Percentiles rank a stretch among this genome's conserved stretches.
These are phyloP conservation scores for Epizoanthus ramosus DNA, from an alignment of 92 coral and sea anemone genomes.

Conservation along the genomic window DNA sequence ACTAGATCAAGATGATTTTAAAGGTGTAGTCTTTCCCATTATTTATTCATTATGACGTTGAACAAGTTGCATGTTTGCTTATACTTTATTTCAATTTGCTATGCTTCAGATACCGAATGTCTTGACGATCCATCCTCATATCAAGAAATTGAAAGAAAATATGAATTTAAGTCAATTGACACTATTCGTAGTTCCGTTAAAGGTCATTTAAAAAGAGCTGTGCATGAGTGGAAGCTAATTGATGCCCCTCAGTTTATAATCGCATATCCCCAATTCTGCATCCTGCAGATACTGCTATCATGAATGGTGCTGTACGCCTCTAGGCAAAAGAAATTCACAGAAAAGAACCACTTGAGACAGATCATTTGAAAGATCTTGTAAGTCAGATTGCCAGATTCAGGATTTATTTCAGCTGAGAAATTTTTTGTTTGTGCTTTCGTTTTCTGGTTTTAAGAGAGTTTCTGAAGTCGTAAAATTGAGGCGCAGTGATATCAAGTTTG, in stretches of 20 bases:
- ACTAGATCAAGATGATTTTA: not conserved
- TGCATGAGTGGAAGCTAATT: no score
- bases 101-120: not conserved
- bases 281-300: conserved; percentile 32
- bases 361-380: conserved; percentile 22
- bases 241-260: conserved; percentile 8
- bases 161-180: not conserved
- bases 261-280: conserved; percentile 30
- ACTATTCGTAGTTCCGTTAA: not conserved
- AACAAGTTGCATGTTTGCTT: conserved; percentile 2
- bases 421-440: conserved; percentile 43
- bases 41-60: not conserved
- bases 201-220: no score
- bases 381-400: conserved; percentile 7
- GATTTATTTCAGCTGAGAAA: conserved; percentile 42
- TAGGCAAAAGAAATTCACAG: conserved; percentile 26
- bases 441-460: conserved; percentile 38
- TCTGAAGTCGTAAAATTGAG: conserved; percentile 38
- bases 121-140: not conserved
- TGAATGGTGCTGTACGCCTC: conserved; percentile 22
- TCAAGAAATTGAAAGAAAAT: not conserved
- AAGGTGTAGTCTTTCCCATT: not conserved
- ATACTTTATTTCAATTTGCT: not conserved
- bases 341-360: conserved; percentile 23
- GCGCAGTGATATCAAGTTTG: conserved; percentile 29